These are phyloP conservation scores for Tetranychus urticae DNA, from an alignment of 1,140 invertebrate species.

Conservation along the genomic window DNA sequence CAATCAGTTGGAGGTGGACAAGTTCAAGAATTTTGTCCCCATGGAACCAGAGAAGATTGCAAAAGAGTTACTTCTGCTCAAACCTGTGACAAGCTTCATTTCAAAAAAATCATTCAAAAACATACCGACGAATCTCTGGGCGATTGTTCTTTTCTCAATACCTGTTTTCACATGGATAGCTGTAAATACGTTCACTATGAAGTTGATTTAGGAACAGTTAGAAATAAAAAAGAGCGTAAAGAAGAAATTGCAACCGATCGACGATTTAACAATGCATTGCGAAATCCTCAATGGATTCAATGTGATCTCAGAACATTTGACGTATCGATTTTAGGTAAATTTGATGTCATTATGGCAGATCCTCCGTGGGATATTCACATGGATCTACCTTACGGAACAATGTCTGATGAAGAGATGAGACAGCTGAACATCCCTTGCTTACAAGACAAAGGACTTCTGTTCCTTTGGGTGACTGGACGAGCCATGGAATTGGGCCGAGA, in stretches of 20 bases:
- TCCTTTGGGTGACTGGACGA: slow-evolving; percentile 91
- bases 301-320: slow-evolving; percentile 85
- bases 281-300: slow-evolving; percentile 57
- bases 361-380: slow-evolving; percentile 97
- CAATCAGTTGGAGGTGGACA: slow-evolving; percentile 66
- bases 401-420: slow-evolving; percentile 96
- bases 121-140: slow-evolving; percentile 89
- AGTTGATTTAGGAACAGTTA: slow-evolving; percentile 33
- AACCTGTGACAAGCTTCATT: slow-evolving; percentile 72
- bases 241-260: not conserved
- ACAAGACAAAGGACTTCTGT: slow-evolving; percentile 86
- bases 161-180: slow-evolving; percentile 95
- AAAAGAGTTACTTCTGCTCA: slow-evolving; percentile 20
- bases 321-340: slow-evolving; percentile 81
- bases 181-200: slow-evolving; percentile 95
- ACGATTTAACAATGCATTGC: slow-evolving; percentile 9
- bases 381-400: slow-evolving; percentile 95
- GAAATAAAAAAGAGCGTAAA: not conserved
- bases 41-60: slow-evolving; percentile 77
- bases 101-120: slow-evolving; percentile 86
- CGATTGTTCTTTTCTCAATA: slow-evolving; percentile 91
- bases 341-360: slow-evolving; percentile 81
- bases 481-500: slow-evolving; percentile 91
- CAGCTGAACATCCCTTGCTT: slow-evolving; percentile 66
- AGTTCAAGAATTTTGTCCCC: slow-evolving; percentile 77